These are phyloP conservation scores for Redunca redunca DNA, from an alignment of 2,113 vertebrate species.

Conservation along the genomic window DNA sequence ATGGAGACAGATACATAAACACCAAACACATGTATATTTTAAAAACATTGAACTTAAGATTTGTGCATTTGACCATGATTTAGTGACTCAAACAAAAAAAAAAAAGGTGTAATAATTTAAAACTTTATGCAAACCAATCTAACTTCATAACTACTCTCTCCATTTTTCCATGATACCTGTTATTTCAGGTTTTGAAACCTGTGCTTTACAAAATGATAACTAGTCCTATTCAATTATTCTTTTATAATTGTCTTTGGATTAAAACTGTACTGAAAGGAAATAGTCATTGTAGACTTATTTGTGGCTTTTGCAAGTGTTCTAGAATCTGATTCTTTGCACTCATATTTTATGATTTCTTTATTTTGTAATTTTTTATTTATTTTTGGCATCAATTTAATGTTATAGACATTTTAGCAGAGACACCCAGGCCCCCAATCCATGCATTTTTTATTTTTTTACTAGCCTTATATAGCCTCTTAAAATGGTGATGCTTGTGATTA, in stretches of 20 bases:
- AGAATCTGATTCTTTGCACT: background rate
- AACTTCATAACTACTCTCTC: background rate
- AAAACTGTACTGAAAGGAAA: background rate
- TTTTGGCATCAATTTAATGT: background rate
- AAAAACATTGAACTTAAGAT: background rate
- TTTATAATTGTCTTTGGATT: background rate
- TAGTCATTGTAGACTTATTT: background rate
- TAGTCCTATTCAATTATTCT: background rate
- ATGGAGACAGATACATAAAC: background rate
- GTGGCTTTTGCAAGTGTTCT: background rate
- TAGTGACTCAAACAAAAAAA: background rate
- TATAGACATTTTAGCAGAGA: background rate
- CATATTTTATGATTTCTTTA: background rate
- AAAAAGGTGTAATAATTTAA: background rate
- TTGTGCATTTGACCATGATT: background rate
- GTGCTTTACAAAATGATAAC: background rate
- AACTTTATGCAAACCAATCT: background rate
- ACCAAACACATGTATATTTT: background rate
- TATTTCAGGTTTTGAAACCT: background rate
- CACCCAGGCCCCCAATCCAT: background rate
- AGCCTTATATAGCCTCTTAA: background rate
- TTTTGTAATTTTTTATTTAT: background rate
- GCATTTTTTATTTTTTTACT: background rate
- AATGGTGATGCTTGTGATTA: slow-evolving; percentile 3
- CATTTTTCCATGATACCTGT: background rate